Conservation (phyloP, 2,113 vertebrate genomes). For the Fukomys damarensis region DNA sequence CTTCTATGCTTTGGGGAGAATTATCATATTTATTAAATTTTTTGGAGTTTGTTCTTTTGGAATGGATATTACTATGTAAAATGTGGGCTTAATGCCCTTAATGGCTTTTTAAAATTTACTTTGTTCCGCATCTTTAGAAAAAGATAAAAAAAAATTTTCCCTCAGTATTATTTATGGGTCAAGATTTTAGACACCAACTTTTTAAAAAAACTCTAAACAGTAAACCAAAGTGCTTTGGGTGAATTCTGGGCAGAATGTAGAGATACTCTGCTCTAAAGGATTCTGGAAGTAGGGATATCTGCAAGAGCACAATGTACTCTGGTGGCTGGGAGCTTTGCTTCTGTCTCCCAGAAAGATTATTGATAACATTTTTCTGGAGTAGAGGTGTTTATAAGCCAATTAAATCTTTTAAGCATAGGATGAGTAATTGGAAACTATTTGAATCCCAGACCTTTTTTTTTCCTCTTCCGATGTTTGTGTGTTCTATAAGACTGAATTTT, state of each 20-base stretch:
- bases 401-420: neutral
- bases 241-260: neutral
- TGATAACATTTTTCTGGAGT: neutral
- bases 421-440: slow-evolving; percentile 43
- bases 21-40: neutral
- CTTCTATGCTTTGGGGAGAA: neutral
- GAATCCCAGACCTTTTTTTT: neutral
- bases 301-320: neutral
- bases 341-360: neutral
- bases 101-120: slow-evolving; percentile 41
- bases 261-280: neutral
- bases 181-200: slow-evolving; percentile 47
- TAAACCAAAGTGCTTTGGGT: neutral
- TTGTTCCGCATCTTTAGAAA: neutral
- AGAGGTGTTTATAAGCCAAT: neutral
- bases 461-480: neutral
- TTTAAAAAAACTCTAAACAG: neutral
- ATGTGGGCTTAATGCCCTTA: neutral
- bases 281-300: neutral
- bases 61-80: slow-evolving; percentile 22
- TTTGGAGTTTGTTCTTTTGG: slow-evolving; percentile 47
- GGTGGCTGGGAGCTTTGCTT: neutral
- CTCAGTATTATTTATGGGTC: neutral
- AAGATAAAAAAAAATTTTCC: neutral
- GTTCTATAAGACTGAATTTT: neutral